Evolutionary conservation across 2,888 invertebrate genomes (phyloP).

Genomic region (Argyra leucocephala): DNA sequence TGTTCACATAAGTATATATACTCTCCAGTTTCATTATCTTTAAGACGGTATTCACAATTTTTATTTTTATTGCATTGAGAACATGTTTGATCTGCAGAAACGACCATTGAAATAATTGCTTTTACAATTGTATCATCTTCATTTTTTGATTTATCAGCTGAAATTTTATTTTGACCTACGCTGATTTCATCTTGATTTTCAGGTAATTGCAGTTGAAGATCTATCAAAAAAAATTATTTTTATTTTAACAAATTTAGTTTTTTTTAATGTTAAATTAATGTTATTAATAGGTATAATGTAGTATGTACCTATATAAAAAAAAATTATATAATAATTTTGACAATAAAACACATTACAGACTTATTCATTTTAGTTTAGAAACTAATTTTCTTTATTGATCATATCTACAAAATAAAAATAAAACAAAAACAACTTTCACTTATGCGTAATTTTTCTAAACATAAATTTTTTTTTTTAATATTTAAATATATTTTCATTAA

Average conservation of each 20-base stretch:
- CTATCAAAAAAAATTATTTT: not conserved
- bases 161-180: not conserved
- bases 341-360: not conserved
- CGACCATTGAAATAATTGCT: conserved; percentile 39
- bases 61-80: conserved; percentile 33
- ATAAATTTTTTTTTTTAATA: not conserved
- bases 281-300: no score
- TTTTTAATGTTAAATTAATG: no score
- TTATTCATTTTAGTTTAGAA: not conserved
- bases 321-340: conserved; percentile 1
- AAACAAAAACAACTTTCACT: not conserved
- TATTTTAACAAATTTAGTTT: no score
- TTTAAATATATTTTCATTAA: no score
- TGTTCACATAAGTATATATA: conserved; percentile 48
- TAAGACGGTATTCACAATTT: conserved; percentile 36
- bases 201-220: not conserved
- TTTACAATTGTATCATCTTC: conserved; percentile 21
- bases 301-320: no score
- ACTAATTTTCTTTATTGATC: conserved; percentile 2
- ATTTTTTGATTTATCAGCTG: not conserved
- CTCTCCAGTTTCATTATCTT: conserved; percentile 45
- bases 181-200: not conserved
- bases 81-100: conserved; percentile 32
- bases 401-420: not conserved
- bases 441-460: not conserved